Conservation (phyloP, 2,888 invertebrate genomes). For the Cantharis flavilabris region DNA sequence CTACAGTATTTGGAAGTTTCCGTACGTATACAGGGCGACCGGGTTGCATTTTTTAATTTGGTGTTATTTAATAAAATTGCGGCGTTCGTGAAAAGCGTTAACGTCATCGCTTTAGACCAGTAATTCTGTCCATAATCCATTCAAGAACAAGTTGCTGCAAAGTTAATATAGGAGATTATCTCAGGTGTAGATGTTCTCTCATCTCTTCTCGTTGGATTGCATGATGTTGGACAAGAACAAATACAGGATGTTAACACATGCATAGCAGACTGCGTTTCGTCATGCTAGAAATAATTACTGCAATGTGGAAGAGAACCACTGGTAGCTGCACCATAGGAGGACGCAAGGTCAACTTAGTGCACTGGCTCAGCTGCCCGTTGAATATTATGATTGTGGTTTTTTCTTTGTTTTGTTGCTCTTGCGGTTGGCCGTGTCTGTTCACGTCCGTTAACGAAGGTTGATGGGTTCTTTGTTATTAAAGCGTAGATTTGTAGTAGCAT, state of each 20-base stretch:
- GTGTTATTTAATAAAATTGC: neutral
- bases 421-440: neutral
- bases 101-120: neutral
- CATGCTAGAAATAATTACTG: constrained; percentile 28
- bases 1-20: neutral
- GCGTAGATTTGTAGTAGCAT: neutral
- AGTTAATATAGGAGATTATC: neutral
- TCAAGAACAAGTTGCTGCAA: neutral
- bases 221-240: constrained; percentile 5
- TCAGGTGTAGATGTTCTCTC: neutral
- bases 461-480: constrained; percentile 1
- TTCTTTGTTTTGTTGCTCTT: constrained; percentile 5
- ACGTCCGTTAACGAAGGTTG: constrained; percentile 1
- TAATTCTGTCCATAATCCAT: neutral
- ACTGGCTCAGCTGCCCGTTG: constrained; percentile 24
- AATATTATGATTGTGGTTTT: constrained; percentile 23
- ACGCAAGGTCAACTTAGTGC: constrained; percentile 29
- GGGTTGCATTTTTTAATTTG: neutral
- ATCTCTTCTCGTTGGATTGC: neutral
- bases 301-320: constrained; percentile 23
- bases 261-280: constrained; percentile 25
- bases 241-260: constrained; percentile 27
- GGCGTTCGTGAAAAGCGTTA: neutral
- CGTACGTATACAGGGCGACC: neutral
- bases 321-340: constrained; percentile 20